Evolutionary conservation across 2,888 invertebrate species (phyloP), one percentile per base, ranked within the genome.

Genomic region (Hypsopygia costalis): DNA sequence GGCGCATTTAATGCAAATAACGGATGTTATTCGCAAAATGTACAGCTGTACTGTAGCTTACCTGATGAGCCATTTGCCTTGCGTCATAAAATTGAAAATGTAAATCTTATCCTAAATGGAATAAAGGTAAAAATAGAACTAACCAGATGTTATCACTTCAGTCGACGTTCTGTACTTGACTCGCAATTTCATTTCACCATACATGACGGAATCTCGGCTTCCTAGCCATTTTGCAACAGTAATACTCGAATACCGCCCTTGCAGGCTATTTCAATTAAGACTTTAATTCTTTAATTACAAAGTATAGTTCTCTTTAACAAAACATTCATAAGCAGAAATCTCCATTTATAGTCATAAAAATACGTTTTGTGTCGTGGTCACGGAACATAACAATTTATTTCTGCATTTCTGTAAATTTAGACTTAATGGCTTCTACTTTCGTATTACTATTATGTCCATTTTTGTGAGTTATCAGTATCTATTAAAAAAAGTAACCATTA

Each of bases 291-390:
- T 6, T 27, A 3, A 1, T 0, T 0, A 43, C 58, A 62, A 49
- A 54, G 39, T 3, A 39, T 27, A 35, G 11, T 44, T 58, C 7
- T 43, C 34, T 41, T 45, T 30, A 36, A 30, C 34, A 12, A n/a
- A 22, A 29, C 28, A 16, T 22, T 27, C 10, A 41, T 37, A 52
- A 16, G 16, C 16, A 16, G 16, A 63, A 52, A 67, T 69, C 60
- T 49, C 76, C 74, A 69, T 76, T 68, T 75, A 71, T 69, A 73
- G 76, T 67, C 61, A 65, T 65, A 65, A 53, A 47, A 29, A 9
- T 16, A 16, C 6, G 49, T 52, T 49, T 51, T 49, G 60, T 66
- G 59, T 63, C 72, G 72, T 69, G 66, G 57, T 51, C 47, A 47
- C 40, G 47, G 49, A 54, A 57, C 59, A 61, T 67, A 62, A 63